Base-by-base conservation (phyloP, 2,888 invertebrate genomes). In the Archips xylosteana region DNA sequence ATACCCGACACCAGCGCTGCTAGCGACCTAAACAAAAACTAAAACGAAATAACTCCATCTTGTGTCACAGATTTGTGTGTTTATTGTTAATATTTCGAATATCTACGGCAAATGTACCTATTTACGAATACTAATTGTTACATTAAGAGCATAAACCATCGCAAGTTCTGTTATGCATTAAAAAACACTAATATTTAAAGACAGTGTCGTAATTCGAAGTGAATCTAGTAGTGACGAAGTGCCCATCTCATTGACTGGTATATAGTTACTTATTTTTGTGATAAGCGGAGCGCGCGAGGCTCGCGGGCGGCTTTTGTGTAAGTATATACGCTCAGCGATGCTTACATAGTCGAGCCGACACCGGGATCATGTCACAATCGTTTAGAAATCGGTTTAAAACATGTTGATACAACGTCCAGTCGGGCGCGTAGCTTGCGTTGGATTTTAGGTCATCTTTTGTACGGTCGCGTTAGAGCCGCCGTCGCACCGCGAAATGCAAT, bases 41-140 rank as follows among this genome's bases (percentile, higher is more conserved):
- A 92, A 85, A 87, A 88, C 92, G 92, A 94, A 95, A 93, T 95
- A 95, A 95, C 95, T 95, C 95, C 95, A 95, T 95, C 94, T 95
- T 95, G 94, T 92, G 91, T 95, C 95, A 92, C 95, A 95, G 95
- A 95, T 95, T 95, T 95, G 95, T 88, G 85, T 94, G 95, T 95
- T 94, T 95, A 94, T 95, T 94, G 92, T 90, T 92, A 88, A 85
- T 91, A 89, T 92, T 89, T 84, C 88, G 88, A 85, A 90, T 89
- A 91, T 91, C 85, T 79, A 84, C 82, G 82, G 81, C 80, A 88
- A 89, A 87, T 90, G 85, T 88, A 82, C 83, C 79, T 85, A 87
- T 86, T 87, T 87, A 82, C 82, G 81, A 78, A 75, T 79, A 78
- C 84, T 89, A 90, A 90, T 84, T 87, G 83, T 74, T n/a, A 36